Conservation (phyloP, 1,140 invertebrate species). For the Arion vulgaris region DNA sequence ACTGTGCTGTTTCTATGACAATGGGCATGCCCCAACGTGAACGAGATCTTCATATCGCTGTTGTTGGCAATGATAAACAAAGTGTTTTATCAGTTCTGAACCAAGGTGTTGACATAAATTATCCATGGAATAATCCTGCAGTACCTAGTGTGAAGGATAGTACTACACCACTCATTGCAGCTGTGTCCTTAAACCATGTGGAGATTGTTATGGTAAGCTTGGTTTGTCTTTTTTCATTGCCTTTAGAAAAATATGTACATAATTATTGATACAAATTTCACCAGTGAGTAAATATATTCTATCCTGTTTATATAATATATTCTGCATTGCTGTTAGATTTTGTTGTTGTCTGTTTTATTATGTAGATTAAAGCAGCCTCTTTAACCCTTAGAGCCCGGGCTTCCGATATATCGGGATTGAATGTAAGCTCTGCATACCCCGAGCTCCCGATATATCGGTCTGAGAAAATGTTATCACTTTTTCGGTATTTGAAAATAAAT, state of each 20-base stretch:
- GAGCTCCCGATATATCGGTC: too few species aligned
- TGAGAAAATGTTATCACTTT: too few species aligned
- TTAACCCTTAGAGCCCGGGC: too few species aligned
- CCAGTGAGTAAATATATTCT: too few species aligned
- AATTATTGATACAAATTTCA: too few species aligned
- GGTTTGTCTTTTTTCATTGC: conserved; percentile 20
- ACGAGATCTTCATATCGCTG: conserved; percentile 68
- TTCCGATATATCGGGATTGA: too few species aligned
- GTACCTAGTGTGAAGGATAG: conserved; percentile 71
- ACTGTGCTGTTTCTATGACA: conserved; percentile 59
- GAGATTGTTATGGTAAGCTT: conserved; percentile 67
- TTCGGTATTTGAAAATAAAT: too few species aligned
- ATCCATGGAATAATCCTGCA: conserved; percentile 69
- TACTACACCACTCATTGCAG: conserved; percentile 68
- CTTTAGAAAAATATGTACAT: background rate
- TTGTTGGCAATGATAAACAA: conserved; percentile 68
- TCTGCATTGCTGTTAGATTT: too few species aligned
- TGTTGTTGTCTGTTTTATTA: too few species aligned
- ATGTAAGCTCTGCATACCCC: too few species aligned
- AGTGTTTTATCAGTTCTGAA: conserved; percentile 56
- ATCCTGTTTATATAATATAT: too few species aligned
- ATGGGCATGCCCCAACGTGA: conserved; percentile 69
- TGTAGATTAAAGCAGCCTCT: too few species aligned
- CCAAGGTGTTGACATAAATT: conserved; percentile 69
- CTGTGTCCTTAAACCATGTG: conserved; percentile 71